phyloP scores from a whole-genome alignment of 2,113 vertebrate genomes.

The Otolemur garnettii region DNA sequence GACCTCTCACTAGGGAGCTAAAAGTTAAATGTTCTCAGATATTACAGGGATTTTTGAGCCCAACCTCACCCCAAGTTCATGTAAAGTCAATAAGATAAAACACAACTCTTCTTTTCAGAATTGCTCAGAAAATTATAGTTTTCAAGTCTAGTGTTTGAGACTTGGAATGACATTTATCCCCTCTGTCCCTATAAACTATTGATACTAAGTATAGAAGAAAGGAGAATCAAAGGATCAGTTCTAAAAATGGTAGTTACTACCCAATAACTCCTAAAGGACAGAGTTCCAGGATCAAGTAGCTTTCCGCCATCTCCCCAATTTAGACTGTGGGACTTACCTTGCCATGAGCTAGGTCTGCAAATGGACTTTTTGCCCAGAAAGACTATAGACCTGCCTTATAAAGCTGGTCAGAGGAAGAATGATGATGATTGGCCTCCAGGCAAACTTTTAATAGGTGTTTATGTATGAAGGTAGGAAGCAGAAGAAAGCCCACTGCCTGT shows the following conservation, averaged over 20 bases:
- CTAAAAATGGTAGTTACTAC: neutral
- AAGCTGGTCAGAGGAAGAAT: neutral
- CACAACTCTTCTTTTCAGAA: neutral
- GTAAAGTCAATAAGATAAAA: neutral
- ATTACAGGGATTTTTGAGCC: neutral
- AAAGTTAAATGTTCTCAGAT: neutral
- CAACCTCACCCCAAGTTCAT: neutral
- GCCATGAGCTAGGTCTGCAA: neutral
- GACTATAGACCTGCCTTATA: neutral
- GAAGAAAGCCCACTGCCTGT: neutral
- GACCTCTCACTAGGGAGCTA: neutral
- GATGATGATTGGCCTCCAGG: neutral
- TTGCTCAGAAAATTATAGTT: neutral
- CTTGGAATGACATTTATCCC: neutral
- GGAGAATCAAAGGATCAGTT: neutral
- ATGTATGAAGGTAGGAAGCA: neutral
- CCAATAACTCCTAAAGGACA: neutral
- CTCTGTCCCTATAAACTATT: neutral
- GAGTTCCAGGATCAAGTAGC: neutral
- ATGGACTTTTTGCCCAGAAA: neutral
- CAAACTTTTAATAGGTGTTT: neutral
- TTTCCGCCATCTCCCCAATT: neutral
- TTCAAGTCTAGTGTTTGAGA: neutral
- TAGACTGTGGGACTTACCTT: neutral
- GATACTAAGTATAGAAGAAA: neutral